Conservation (phyloP, 2,888 invertebrate genomes). For the Philopedon plagiatum region DNA sequence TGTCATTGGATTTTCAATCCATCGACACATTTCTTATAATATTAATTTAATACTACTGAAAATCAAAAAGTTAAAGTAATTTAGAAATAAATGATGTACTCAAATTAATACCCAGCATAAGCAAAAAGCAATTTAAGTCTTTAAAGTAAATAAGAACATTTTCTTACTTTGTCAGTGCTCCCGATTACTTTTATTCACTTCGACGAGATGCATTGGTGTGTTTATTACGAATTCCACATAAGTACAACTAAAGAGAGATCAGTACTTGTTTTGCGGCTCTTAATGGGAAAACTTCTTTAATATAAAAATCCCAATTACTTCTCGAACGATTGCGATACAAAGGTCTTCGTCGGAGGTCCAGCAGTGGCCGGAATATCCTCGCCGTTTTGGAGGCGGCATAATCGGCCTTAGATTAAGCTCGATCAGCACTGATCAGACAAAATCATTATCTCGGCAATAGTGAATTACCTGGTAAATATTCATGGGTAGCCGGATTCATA, state of each 20-base stretch:
- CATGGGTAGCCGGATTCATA: constrained; percentile 70
- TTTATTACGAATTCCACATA: constrained; percentile 41
- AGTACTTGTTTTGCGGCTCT: constrained; percentile 25
- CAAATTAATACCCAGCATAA: too few species aligned
- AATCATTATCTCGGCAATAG: constrained; percentile 60
- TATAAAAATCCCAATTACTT: constrained; percentile 49
- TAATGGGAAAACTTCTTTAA: constrained; percentile 53
- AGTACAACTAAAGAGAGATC: constrained; percentile 25
- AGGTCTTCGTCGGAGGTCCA: constrained; percentile 42
- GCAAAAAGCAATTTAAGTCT: too few species aligned
- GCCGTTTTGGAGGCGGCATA: constrained; percentile 45
- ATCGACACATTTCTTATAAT: too few species aligned
- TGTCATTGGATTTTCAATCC: too few species aligned
- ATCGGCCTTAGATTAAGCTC: constrained; percentile 42
- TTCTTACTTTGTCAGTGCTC: too few species aligned
- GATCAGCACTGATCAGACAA: constrained; percentile 38
- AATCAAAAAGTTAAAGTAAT: too few species aligned
- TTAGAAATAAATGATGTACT: too few species aligned
- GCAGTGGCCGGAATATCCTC: constrained; percentile 33
- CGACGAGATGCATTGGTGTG: not conserved
- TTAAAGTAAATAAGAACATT: too few species aligned
- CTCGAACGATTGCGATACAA: constrained; percentile 38
- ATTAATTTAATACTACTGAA: too few species aligned
- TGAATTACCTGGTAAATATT: constrained; percentile 68
- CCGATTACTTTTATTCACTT: not conserved